Conservation (phyloP, 2,113 vertebrate genomes). For the Shinisaurus crocodilurus region DNA sequence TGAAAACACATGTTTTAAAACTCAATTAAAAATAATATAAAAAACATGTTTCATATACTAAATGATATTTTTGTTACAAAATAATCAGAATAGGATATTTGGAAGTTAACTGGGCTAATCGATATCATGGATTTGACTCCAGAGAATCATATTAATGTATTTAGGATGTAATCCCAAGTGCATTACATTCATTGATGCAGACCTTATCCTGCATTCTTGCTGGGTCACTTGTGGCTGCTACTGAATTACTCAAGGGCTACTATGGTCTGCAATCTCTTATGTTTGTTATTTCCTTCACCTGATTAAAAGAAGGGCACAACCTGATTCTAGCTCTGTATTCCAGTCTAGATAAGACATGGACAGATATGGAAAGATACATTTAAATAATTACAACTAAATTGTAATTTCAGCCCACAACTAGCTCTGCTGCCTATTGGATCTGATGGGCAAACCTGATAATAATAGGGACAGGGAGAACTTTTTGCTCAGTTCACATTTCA, state of each 20-base stretch:
- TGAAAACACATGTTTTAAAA: no score
- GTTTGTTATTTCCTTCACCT: neutral
- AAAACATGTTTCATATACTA: neutral
- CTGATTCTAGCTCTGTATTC: neutral
- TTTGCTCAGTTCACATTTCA: neutral
- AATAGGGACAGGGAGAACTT: no score
- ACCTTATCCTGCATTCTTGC: neutral
- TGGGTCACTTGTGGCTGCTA: neutral
- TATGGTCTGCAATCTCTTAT: neutral
- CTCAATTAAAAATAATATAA: no score
- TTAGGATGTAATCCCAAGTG: neutral
- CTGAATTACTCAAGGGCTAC: neutral
- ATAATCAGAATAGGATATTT: neutral
- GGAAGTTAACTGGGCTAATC: neutral
- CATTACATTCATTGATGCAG: neutral
- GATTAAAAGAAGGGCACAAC: neutral
- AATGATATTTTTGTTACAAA: neutral
- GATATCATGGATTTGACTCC: neutral
- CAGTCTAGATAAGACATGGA: neutral
- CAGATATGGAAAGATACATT: no score
- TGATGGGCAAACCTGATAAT: no score
- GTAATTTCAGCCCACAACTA: neutral
- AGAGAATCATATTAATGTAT: neutral
- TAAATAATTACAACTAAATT: no score
- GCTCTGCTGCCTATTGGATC: neutral